Percentiles rank a stretch among this genome's conserved stretches.
These are phyloP conservation scores for Pica pica DNA, from an alignment of 2,113 vertebrate genomes.

Conservation along the genomic window DNA sequence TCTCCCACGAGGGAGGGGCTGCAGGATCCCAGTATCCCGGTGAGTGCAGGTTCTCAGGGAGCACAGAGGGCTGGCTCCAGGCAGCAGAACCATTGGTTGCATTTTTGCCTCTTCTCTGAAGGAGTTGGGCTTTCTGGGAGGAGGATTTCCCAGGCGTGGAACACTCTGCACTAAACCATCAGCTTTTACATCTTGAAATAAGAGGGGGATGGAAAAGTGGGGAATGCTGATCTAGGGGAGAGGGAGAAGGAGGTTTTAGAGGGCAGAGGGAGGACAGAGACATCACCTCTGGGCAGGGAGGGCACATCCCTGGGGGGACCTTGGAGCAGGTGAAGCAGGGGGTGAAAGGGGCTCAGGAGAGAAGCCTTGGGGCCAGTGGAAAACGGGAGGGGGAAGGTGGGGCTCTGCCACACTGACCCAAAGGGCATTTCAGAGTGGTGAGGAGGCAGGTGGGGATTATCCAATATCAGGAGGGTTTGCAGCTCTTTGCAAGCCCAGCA, in stretches of 20 bases:
- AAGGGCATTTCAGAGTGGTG: not conserved
- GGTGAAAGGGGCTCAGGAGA: not conserved
- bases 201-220: not conserved
- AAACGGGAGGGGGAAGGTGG: not conserved
- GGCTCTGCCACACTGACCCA: not conserved
- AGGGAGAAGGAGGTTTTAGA: not conserved
- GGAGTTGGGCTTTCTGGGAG: not conserved
- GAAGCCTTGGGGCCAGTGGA: not conserved
- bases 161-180: not conserved
- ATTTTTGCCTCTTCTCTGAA: not conserved
- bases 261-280: not conserved
- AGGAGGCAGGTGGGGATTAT: not conserved
- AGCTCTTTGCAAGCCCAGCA: not conserved
- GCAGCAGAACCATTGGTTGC: not conserved
- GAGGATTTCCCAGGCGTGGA: not conserved
- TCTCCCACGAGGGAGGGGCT: not conserved
- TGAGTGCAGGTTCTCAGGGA: fast-evolving
- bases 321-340: not conserved
- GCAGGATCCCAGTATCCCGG: not conserved
- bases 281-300: not conserved
- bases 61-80: not conserved
- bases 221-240: not conserved
- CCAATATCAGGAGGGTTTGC: no score
- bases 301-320: not conserved
- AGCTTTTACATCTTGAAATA: not conserved